Evolutionary conservation across 2,888 invertebrate genomes (phyloP).

Genomic region (Eilema caniola): DNA sequence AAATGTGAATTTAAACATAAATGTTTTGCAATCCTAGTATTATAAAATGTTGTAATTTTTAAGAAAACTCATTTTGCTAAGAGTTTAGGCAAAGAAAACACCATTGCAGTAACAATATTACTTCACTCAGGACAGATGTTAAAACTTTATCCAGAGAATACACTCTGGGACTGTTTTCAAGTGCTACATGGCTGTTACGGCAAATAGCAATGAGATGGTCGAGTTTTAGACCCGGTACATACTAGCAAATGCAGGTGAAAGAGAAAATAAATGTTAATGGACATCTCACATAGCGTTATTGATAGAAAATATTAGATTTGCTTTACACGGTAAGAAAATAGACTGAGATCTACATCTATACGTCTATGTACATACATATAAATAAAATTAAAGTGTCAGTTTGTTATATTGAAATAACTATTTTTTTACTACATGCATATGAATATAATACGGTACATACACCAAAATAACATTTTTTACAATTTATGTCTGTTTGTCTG

Average conservation of each 20-base stretch:
- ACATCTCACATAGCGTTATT: too few species aligned
- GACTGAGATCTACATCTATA: too few species aligned
- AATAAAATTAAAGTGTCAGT: too few species aligned
- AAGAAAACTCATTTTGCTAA: background rate
- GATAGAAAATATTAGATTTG: too few species aligned
- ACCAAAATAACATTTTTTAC: too few species aligned
- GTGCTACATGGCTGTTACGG: background rate
- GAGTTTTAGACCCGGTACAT: background rate
- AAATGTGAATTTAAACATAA: background rate
- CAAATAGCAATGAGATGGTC: background rate
- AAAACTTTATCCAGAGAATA: background rate
- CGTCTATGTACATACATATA: too few species aligned
- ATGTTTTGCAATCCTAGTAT: background rate
- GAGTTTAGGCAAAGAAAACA: background rate
- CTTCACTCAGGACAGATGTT: background rate
- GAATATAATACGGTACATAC: too few species aligned
- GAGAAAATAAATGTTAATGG: too few species aligned
- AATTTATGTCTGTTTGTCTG: too few species aligned
- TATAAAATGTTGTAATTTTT: background rate
- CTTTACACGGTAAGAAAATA: too few species aligned
- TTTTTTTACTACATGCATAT: too few species aligned
- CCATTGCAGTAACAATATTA: background rate
- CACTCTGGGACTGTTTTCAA: background rate
- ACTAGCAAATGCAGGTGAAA: background rate
- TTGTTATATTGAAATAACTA: too few species aligned